Evolutionary conservation across 1,140 invertebrate species (phyloP).

Genomic region (Philopotamus ludificatus): DNA sequence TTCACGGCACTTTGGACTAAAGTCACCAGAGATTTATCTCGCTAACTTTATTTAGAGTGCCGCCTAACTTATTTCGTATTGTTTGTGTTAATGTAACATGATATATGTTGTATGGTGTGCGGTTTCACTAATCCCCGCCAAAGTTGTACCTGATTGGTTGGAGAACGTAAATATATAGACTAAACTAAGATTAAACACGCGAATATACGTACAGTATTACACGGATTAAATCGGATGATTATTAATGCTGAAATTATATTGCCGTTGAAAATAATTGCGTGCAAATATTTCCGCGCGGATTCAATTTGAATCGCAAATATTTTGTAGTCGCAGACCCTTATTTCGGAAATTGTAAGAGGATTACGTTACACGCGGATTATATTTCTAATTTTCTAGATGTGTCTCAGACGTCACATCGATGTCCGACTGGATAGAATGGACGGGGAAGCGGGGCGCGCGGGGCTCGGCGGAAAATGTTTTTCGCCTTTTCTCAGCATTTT

Average conservation of each 20-base stretch:
- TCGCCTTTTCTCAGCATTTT: constrained; percentile 6
- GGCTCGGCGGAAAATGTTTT: neutral
- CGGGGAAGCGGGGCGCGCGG: no score
- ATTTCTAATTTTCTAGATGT: neutral
- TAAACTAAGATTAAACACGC: no score
- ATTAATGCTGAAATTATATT: no score
- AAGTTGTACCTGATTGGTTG: no score
- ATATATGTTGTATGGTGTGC: constrained; percentile 20
- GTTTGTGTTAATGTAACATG: constrained; percentile 8
- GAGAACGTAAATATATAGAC: no score
- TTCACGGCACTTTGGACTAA: constrained; percentile 20
- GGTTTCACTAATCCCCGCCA: constrained; percentile 7
- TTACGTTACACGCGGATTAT: neutral
- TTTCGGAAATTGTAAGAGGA: no score
- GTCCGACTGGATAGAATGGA: constrained; percentile 3
- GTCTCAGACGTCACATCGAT: constrained; percentile 6
- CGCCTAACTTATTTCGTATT: constrained; percentile 11
- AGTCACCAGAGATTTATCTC: constrained; percentile 25
- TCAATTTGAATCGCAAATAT: no score
- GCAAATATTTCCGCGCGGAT: no score
- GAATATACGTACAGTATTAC: no score
- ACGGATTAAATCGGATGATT: no score
- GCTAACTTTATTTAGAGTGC: constrained; percentile 15
- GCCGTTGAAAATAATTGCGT: no score
- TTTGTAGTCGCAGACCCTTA: no score